These are phyloP conservation scores for Epinephelus fuscoguttatus DNA, from an alignment of 2,113 vertebrate species.

Conservation along the genomic window DNA sequence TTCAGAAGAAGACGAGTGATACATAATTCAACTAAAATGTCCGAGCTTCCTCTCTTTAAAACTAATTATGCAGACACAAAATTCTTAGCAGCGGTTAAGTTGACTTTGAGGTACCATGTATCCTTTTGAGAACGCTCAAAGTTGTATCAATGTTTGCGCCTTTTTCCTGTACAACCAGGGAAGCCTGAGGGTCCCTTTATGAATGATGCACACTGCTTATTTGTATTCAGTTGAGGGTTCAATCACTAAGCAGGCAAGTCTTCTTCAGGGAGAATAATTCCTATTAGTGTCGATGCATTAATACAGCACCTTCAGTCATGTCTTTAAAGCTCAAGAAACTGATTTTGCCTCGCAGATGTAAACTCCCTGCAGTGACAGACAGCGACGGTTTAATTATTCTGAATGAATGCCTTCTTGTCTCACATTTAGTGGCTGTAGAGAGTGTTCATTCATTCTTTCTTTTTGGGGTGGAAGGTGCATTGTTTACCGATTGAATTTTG, in stretches of 20 bases:
- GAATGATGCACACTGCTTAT: constrained; percentile 51
- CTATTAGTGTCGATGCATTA: constrained; percentile 74
- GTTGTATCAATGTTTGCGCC: constrained; percentile 47
- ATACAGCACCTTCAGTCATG: constrained; percentile 68
- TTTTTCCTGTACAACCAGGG: constrained; percentile 24
- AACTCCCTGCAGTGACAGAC: constrained; percentile 51
- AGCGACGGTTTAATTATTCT: constrained; percentile 64
- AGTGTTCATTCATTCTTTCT: background rate
- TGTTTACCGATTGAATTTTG: constrained; percentile 49
- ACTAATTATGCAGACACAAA: constrained; percentile 30
- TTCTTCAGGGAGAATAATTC: constrained; percentile 72
- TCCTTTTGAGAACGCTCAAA: constrained; percentile 55
- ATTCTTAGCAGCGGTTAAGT: constrained; percentile 29
- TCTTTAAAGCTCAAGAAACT: constrained; percentile 64
- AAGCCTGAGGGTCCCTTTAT: constrained; percentile 55
- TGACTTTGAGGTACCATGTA: constrained; percentile 52
- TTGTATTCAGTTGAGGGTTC: constrained; percentile 64
- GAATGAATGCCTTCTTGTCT: constrained; percentile 56
- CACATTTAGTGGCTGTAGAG: constrained; percentile 40
- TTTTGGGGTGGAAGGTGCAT: constrained; percentile 6
- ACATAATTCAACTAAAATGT: constrained; percentile 25
- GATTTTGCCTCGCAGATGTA: constrained; percentile 60
- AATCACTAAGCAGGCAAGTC: constrained; percentile 61
- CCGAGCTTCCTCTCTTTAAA: constrained; percentile 5
- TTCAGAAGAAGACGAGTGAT: background rate